phyloP scores from a whole-genome alignment of 2,797 vertebrate species.

The Micropoecilia bifurca region DNA sequence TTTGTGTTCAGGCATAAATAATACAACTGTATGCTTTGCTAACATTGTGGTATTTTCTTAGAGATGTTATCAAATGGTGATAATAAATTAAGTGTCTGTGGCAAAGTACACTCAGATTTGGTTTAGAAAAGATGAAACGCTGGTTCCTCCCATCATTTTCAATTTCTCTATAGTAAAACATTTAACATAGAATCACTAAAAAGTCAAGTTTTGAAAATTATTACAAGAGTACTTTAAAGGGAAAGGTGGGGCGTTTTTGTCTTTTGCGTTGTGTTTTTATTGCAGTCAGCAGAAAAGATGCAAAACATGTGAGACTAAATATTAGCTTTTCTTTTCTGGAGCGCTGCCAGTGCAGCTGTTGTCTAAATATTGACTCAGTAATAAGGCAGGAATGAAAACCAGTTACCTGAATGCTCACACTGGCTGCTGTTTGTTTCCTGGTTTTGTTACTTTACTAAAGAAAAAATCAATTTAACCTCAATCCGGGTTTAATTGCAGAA shows the following conservation, averaged over 20 bases:
- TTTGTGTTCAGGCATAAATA: not conserved
- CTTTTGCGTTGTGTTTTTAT: not conserved
- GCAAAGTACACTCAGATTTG: not conserved
- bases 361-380: conserved; percentile 57
- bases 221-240: not conserved
- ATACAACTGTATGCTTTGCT: not conserved
- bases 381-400: conserved; percentile 3
- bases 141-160: not conserved
- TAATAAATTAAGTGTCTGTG: not conserved
- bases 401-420: not conserved
- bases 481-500: not conserved
- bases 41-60: not conserved
- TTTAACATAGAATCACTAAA: not conserved
- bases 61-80: not conserved
- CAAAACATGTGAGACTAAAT: not conserved
- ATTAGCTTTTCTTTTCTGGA: not conserved
- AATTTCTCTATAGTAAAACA: not conserved
- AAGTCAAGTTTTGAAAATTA: not conserved
- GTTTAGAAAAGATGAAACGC: not conserved
- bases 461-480: not conserved
- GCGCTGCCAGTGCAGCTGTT: conserved; percentile 5
- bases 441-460: not conserved
- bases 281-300: not conserved
- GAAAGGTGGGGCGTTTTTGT: not conserved
- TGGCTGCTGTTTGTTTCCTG: not conserved